Conservation (phyloP, 2,797 vertebrate genomes). For the Chaetodon trifasciatus region DNA sequence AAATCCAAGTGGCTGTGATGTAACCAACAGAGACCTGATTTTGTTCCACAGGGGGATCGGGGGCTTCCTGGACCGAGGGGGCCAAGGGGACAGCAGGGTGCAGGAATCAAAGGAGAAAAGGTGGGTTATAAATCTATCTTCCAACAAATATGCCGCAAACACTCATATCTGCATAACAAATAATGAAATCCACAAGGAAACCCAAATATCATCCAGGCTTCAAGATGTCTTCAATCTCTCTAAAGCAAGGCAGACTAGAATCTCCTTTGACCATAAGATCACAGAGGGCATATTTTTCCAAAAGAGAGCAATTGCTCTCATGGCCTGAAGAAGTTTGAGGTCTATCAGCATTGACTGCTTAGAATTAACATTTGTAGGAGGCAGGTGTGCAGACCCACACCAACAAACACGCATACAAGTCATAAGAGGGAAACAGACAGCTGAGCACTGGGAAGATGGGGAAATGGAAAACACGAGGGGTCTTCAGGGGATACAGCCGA, state of each 20-base stretch:
- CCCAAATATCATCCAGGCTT: conserved; percentile 40
- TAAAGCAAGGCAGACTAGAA: neutral
- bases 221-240: conserved; percentile 4
- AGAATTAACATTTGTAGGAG: too few relatives aligned
- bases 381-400: too few relatives aligned
- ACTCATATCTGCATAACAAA: conserved; percentile 63
- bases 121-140: conserved; percentile 84
- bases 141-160: conserved; percentile 25
- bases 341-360: too few relatives aligned
- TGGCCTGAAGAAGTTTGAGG: too few relatives aligned
- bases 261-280: too few relatives aligned
- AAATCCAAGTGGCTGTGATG: conserved; percentile 44
- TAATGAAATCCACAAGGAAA: conserved; percentile 69
- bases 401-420: too few relatives aligned
- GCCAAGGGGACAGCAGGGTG: conserved; percentile 87
- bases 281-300: too few relatives aligned
- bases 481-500: too few relatives aligned
- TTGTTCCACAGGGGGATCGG: conserved; percentile 88
- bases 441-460: too few relatives aligned
- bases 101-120: conserved; percentile 92
- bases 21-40: conserved; percentile 57
- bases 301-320: too few relatives aligned
- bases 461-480: too few relatives aligned
- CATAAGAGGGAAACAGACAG: too few relatives aligned
- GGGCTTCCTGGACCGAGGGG: conserved; percentile 90